Base-by-base conservation (phyloP, 2,797 vertebrate genomes). In the Diplodus puntazzo region DNA sequence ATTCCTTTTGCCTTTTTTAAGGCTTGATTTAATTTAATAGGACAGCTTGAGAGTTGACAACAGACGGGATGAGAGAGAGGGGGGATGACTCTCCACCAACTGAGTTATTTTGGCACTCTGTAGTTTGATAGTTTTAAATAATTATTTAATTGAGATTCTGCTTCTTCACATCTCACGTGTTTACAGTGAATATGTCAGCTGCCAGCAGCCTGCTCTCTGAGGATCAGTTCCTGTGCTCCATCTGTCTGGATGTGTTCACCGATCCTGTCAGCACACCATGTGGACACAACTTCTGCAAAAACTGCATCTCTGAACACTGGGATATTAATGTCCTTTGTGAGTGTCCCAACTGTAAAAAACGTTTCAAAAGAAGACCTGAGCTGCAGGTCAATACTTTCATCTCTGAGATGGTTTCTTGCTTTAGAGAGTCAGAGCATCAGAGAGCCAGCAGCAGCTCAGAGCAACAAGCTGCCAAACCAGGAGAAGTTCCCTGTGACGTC, bases 271-370 rank as follows among this genome's bases (percentile, higher is more conserved):
- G 21, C 60, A 62, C 43, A 25, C 52, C 65, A 13, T 68, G 66
- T n/a, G 52, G 71, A 64, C 62, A 66, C 64, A 75, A 75, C 73
- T 75, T 52, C 72, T 74, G 72, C 1, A 58, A 34, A 23, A 39
- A 0, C 2, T 74, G 72, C 62, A 74, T 74, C 45, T 4, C 10
- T 20, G 0, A 16, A 12, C 25, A 65, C n/a, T 74, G 59, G 59
- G 2, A 60, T 2, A 0, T 1, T 2, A 23, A 13, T 2, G 25
- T 3, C 12, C 9, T 0, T 0, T 39, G 3, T 5, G 0, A 18
- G 4, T 75, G 73, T 53, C 73, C 73, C 10, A 2, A 17, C 11
- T 74, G 71, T 20, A 64, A 64, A 4, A 27, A 23, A 21, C 0
- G 0, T 10, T 75, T 49, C 17, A 0, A 1, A n/a, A 13, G 11